Percentiles rank a stretch among this genome's conserved stretches.
Evolutionary conservation across 1,140 invertebrate species (phyloP).

Genomic region (Drosophila pseudoobscura): DNA sequence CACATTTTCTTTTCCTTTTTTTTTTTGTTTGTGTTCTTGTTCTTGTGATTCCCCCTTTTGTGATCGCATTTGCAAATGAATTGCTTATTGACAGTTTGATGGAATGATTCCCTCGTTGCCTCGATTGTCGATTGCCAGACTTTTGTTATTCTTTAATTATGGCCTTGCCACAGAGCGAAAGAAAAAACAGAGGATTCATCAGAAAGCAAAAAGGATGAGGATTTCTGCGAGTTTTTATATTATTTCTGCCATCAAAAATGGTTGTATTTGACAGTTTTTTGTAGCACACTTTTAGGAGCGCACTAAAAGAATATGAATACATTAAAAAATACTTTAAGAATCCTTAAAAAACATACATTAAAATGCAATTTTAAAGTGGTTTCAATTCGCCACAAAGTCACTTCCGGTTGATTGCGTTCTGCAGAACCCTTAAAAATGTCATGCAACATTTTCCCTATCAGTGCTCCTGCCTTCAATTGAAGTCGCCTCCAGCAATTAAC

Average conservation of each 20-base stretch:
- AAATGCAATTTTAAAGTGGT: conserved; percentile 14
- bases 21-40: conserved; percentile 23
- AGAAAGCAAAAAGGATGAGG: neutral
- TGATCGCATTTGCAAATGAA: conserved; percentile 77
- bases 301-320: neutral
- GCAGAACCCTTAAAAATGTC: conserved; percentile 33
- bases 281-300: conserved; percentile 21
- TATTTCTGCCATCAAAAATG: conserved; percentile 6
- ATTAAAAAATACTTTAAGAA: too few species aligned
- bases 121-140: conserved; percentile 42
- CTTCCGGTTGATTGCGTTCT: conserved; percentile 43
- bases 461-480: conserved; percentile 39
- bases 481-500: conserved; percentile 69
- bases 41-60: conserved; percentile 32
- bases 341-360: neutral
- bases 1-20: conserved; percentile 32
- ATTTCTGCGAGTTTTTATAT: too few species aligned
- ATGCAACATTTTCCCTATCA: conserved; percentile 57
- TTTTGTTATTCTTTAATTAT: conserved; percentile 80
- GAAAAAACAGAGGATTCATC: conserved; percentile 23
- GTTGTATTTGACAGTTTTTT: neutral
- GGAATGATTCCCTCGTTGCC: conserved; percentile 63
- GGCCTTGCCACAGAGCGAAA: conserved; percentile 18
- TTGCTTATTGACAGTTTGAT: conserved; percentile 82
- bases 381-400: conserved; percentile 24